These are phyloP conservation scores for Limenitis camilla DNA, from an alignment of 2,888 invertebrate genomes.

Conservation along the genomic window DNA sequence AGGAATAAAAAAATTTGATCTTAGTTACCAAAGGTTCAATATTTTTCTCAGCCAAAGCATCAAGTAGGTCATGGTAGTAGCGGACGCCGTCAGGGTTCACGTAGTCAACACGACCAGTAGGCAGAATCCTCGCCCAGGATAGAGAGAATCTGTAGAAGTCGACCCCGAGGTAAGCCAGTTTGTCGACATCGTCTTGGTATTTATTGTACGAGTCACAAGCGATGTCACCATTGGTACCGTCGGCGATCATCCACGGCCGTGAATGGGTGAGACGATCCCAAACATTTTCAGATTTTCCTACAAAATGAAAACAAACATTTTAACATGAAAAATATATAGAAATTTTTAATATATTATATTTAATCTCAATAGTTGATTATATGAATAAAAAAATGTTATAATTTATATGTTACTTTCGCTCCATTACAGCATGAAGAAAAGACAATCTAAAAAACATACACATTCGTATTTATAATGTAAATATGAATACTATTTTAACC, in stretches of 20 bases:
- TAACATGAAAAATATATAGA: too few relatives aligned
- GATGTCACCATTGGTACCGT: constrained; percentile 77
- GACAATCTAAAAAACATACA: too few relatives aligned
- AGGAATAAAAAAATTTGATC: neutral
- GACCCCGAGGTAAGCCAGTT: constrained; percentile 66
- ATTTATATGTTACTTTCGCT: too few relatives aligned
- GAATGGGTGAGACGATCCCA: constrained; percentile 75
- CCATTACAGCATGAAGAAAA: too few relatives aligned
- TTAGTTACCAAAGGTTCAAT: constrained; percentile 76
- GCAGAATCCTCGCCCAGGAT: constrained; percentile 79
- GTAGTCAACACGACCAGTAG: constrained; percentile 71
- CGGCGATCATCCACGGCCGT: constrained; percentile 74
- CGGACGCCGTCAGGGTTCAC: constrained; percentile 76
- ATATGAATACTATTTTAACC: too few relatives aligned
- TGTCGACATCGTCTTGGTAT: constrained; percentile 75
- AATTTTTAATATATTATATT: too few relatives aligned
- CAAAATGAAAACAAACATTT: too few relatives aligned
- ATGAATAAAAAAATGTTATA: too few relatives aligned
- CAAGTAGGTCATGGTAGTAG: constrained; percentile 79
- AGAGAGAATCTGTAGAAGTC: constrained; percentile 74
- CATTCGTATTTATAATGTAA: too few relatives aligned
- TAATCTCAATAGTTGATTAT: too few relatives aligned
- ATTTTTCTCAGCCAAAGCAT: constrained; percentile 75
- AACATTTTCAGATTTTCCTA: too few relatives aligned
- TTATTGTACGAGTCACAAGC: constrained; percentile 82